phyloP scores from a whole-genome alignment of 1,140 invertebrate genomes.

The Euglossa dilemma region DNA sequence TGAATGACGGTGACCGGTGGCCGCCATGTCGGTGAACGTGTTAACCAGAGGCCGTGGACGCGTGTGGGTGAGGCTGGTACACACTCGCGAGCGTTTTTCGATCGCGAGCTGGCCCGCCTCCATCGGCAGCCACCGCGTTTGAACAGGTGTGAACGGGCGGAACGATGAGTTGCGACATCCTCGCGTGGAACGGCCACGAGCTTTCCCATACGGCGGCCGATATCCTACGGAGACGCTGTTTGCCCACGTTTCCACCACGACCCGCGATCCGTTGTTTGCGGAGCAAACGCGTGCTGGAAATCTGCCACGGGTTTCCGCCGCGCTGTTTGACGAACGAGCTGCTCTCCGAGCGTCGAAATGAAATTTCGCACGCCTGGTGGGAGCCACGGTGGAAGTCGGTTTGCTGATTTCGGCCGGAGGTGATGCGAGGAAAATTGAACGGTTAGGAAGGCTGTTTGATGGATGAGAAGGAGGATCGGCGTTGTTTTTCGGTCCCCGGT shows the following conservation, averaged over 20 bases:
- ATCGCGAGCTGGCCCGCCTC: conserved; percentile 45
- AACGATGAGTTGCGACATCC: conserved; percentile 29
- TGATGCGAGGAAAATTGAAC: no score
- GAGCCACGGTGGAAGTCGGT: no score
- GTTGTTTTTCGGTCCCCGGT: no score
- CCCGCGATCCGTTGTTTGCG: conserved; percentile 18
- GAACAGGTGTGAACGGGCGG: conserved; percentile 59
- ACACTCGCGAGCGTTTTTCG: conserved; percentile 54
- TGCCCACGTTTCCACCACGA: conserved; percentile 19
- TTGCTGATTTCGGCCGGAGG: no score
- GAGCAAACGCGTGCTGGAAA: conserved; percentile 28
- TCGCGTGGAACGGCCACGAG: not conserved
- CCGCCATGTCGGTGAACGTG: no score
- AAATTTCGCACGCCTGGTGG: not conserved
- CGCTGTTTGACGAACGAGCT: not conserved
- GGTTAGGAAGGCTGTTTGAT: no score
- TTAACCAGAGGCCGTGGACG: conserved; percentile 63
- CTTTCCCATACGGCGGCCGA: not conserved
- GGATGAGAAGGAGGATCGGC: no score
- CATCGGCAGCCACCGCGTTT: conserved; percentile 50
- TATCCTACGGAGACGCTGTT: conserved; percentile 5
- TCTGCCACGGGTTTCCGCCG: not conserved
- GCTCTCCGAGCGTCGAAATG: not conserved
- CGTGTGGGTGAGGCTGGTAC: conserved; percentile 47
- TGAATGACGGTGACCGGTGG: no score